Conservation (phyloP, 2,113 vertebrate genomes). For the Tragelaphus buxtoni region DNA sequence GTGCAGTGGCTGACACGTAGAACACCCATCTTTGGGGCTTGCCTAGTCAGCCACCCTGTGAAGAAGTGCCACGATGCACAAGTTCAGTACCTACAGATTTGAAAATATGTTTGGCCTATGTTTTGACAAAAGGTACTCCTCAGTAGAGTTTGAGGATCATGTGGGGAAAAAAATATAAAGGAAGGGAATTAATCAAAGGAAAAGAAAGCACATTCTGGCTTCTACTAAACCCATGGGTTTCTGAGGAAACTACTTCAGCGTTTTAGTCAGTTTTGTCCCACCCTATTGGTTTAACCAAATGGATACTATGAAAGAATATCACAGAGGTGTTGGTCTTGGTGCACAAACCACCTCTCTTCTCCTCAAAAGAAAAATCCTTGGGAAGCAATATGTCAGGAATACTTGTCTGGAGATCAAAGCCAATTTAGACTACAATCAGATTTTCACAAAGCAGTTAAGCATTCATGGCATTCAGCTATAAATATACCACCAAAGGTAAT, state of each 20-base stretch:
- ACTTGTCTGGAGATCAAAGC: neutral
- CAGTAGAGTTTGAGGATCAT: neutral
- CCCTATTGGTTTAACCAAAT: neutral
- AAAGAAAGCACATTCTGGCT: neutral
- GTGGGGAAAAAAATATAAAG: neutral
- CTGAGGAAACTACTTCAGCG: neutral
- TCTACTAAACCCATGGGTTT: neutral
- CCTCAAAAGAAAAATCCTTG: neutral
- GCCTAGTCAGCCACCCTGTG: neutral
- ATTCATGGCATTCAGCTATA: neutral
- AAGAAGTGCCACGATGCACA: neutral
- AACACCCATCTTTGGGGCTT: neutral
- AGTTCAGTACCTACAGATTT: neutral
- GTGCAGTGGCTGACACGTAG: accelerated
- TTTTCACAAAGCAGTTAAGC: neutral
- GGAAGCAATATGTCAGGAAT: neutral
- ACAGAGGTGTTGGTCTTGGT: neutral
- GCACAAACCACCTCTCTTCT: neutral
- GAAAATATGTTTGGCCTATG: neutral
- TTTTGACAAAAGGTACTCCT: neutral
- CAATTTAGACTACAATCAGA: neutral
- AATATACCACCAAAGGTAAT: neutral
- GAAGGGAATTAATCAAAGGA: neutral
- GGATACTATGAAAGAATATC: neutral
- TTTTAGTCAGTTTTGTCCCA: neutral